Evolutionary conservation across 1,140 invertebrate species (phyloP).

Genomic region (Lineus longissimus): DNA sequence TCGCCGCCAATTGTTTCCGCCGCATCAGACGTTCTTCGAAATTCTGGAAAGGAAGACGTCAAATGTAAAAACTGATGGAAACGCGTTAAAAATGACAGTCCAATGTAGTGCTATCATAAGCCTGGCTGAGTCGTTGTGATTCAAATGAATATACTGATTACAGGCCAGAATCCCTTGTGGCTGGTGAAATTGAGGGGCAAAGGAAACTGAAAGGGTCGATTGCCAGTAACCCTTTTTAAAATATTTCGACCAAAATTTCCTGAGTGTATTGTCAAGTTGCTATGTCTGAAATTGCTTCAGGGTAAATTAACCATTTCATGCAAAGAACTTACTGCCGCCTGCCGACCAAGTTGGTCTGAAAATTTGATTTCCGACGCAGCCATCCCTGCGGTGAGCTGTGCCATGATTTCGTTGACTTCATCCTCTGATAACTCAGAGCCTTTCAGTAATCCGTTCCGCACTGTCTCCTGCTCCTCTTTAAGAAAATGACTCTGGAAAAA

Average conservation of each 20-base stretch:
- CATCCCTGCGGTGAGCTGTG: slow-evolving; percentile 12
- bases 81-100: too few species aligned
- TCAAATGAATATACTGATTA: too few species aligned
- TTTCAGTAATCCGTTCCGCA: slow-evolving; percentile 5
- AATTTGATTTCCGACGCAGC: slow-evolving; percentile 11
- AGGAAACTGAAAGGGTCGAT: too few species aligned
- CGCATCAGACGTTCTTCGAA: slow-evolving; percentile 39
- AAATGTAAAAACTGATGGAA: neutral
- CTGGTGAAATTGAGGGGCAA: too few species aligned
- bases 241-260: too few species aligned
- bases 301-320: too few species aligned
- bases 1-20: slow-evolving; percentile 32
- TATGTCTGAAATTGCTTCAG: too few species aligned
- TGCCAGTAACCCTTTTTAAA: too few species aligned
- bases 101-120: too few species aligned
- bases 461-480: slow-evolving; percentile 12
- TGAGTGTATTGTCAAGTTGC: too few species aligned
- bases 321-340: slow-evolving; percentile 15
- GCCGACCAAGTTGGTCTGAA: slow-evolving; percentile 1
- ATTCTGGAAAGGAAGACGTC: slow-evolving; percentile 20
- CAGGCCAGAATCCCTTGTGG: too few species aligned
- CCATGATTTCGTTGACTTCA: slow-evolving; percentile 15
- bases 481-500: slow-evolving; percentile 6
- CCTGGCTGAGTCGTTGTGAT: too few species aligned
- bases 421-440: slow-evolving; percentile 8